Conservation (phyloP, 1,140 invertebrate genomes). For the Aphelinus atriplicis region DNA sequence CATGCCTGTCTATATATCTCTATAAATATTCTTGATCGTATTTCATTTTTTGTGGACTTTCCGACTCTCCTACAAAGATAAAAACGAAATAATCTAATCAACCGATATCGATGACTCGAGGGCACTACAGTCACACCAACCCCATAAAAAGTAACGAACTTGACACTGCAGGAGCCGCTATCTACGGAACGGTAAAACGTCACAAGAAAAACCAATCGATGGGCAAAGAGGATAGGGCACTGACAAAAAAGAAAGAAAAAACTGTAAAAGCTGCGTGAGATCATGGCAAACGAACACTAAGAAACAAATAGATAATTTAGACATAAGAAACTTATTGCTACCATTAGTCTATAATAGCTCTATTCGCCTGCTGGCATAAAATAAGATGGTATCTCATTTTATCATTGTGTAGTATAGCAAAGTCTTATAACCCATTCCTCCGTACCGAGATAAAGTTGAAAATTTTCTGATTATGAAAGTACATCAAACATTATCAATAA, state of each 20-base stretch:
- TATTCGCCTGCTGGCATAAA: no score
- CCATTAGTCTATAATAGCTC: no score
- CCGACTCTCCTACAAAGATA: background rate
- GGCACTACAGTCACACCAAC: background rate
- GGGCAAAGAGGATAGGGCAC: background rate
- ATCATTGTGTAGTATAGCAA: no score
- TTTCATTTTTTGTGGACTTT: background rate
- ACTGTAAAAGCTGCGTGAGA: background rate
- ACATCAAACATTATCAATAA: no score
- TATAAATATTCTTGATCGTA: background rate
- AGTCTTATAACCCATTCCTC: no score
- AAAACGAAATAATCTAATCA: background rate
- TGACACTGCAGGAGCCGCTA: slow-evolving; percentile 17
- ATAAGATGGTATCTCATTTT: no score
- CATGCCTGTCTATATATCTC: no score
- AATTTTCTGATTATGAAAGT: no score
- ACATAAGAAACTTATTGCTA: no score
- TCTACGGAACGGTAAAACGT: background rate
- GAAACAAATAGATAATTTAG: no score
- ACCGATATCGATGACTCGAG: slow-evolving; percentile 27
- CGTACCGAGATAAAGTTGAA: no score
- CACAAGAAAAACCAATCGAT: background rate
- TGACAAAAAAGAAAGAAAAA: background rate
- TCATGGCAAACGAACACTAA: no score
- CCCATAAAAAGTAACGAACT: slow-evolving; percentile 38